Evolutionary conservation across 2,113 vertebrate species (phyloP).

Genomic region (Rallus limicola): DNA sequence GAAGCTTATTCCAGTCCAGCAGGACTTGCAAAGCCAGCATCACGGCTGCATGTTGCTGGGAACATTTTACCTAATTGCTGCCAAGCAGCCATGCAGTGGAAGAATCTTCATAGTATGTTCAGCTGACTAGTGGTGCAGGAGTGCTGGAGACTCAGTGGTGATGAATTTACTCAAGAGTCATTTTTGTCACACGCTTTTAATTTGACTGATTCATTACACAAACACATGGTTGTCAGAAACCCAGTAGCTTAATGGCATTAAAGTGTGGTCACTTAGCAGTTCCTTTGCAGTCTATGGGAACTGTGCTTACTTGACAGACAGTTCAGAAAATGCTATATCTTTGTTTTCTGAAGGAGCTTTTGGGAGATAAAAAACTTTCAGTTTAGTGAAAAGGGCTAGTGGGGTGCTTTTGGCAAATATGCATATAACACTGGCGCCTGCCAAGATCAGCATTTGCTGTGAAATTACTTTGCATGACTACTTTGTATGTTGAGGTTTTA

Average conservation of each 20-base stretch:
- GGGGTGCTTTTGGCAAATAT: neutral
- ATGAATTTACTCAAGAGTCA: constrained; percentile 61
- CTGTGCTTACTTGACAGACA: constrained; percentile 15
- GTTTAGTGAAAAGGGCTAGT: neutral
- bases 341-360: constrained; percentile 14
- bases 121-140: constrained; percentile 34
- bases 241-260: constrained; percentile 63
- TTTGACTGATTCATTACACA: constrained; percentile 64
- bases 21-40: neutral
- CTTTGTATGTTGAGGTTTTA: neutral
- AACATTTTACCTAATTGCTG: constrained; percentile 21
- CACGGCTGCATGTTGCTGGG: neutral
- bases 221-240: constrained; percentile 64
- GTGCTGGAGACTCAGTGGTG: constrained; percentile 18
- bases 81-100: neutral
- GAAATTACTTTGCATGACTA: neutral
- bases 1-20: neutral
- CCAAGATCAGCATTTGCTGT: constrained; percentile 37
- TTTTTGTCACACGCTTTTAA: constrained; percentile 64
- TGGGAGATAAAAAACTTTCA: neutral
- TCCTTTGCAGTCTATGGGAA: constrained; percentile 32
- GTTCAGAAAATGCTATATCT: constrained; percentile 11
- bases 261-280: constrained; percentile 67
- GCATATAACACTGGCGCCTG: neutral
- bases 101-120: constrained; percentile 12